A percentile compares a stretch with the other conserved stretches of the same genome.
These are phyloP conservation scores for Phania funesta DNA, from an alignment of 2,888 invertebrate genomes.

Conservation along the genomic window DNA sequence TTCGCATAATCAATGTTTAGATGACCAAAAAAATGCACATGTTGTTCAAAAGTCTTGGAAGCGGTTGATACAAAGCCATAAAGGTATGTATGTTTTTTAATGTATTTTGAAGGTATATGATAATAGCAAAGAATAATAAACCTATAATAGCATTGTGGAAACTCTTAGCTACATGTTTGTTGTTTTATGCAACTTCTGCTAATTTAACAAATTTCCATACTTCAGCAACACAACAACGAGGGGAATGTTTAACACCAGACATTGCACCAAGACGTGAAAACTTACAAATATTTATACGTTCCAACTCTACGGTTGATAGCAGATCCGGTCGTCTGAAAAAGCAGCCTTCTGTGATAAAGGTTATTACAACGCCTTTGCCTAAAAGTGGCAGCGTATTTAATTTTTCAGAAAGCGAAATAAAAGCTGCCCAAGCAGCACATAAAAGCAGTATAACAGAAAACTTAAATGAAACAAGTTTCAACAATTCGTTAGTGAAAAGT, in stretches of 20 bases:
- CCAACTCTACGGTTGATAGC: constrained; percentile 78
- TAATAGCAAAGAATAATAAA: no score
- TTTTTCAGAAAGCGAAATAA: background rate
- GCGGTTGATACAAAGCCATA: constrained; percentile 6
- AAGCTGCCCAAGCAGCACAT: background rate
- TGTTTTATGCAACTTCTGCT: background rate
- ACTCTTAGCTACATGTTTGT: no score
- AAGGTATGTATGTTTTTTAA: background rate
- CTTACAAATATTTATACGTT: constrained; percentile 83
- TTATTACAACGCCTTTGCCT: constrained; percentile 17
- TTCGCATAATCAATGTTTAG: background rate
- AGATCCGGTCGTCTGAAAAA: background rate
- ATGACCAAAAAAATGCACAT: background rate
- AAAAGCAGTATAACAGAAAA: background rate
- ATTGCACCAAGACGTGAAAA: constrained; percentile 79
- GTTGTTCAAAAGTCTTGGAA: constrained; percentile 19
- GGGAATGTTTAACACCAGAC: constrained; percentile 29
- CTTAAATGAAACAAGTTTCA: constrained; percentile 54
- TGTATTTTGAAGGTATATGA: background rate
- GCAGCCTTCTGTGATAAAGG: background rate
- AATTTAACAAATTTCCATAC: background rate
- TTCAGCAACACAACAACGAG: constrained; percentile 16
- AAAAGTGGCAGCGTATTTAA: constrained; percentile 19
- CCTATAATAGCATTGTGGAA: no score
- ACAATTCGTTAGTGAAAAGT: constrained; percentile 68